These are phyloP conservation scores for Phrynocephalus vlangalii DNA, from an alignment of 2,797 vertebrate genomes.

Conservation along the genomic window DNA sequence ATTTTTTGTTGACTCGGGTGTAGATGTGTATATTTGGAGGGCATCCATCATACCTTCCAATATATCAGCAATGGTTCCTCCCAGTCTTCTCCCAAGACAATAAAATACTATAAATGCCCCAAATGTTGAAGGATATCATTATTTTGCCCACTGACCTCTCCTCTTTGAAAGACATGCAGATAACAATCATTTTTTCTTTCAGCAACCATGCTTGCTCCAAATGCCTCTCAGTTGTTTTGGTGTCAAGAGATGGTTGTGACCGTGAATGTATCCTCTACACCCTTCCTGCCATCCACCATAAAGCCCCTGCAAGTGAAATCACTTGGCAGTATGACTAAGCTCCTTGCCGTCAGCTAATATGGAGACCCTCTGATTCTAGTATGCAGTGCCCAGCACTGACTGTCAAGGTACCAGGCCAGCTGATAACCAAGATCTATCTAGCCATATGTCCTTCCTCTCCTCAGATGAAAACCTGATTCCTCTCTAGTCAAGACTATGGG, in stretches of 20 bases:
- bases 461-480: slow-evolving; percentile 16
- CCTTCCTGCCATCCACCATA: slow-evolving; percentile 13
- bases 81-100: slow-evolving; percentile 48
- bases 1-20: slow-evolving; percentile 69
- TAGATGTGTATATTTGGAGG: slow-evolving; percentile 53
- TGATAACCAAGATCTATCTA: slow-evolving; percentile 78
- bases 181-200: slow-evolving; percentile 37
- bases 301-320: slow-evolving; percentile 40
- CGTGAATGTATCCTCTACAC: slow-evolving; percentile 40
- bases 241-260: slow-evolving; percentile 51
- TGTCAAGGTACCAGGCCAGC: slow-evolving; percentile 67
- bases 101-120: slow-evolving; percentile 62
- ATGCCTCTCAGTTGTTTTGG: neutral
- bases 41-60: slow-evolving; percentile 55
- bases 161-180: slow-evolving; percentile 56
- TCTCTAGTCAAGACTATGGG: slow-evolving; percentile 15
- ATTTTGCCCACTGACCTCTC: slow-evolving; percentile 49
- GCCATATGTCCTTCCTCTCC: slow-evolving; percentile 84
- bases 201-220: neutral
- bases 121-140: slow-evolving; percentile 50
- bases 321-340: slow-evolving; percentile 30
- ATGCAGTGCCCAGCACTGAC: slow-evolving; percentile 61
- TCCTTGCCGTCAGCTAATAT: slow-evolving; percentile 36
- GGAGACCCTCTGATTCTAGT: slow-evolving; percentile 55
- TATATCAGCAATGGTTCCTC: slow-evolving; percentile 67